Evolutionary conservation across 2,888 invertebrate species (phyloP).

Genomic region (Omphaloscelis lunosa): DNA sequence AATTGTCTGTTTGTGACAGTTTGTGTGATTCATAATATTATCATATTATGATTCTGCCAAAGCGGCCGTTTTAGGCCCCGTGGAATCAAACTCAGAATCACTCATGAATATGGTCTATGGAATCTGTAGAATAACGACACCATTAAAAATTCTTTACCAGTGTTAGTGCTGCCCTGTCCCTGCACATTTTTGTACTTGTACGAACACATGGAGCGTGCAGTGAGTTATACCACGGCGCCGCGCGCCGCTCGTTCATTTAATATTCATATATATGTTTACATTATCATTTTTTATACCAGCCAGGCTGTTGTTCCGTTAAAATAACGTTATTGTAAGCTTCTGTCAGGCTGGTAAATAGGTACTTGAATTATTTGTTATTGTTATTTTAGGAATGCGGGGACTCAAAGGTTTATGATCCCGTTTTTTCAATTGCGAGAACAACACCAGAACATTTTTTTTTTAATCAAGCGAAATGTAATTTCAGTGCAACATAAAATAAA

Average conservation of each 20-base stretch:
- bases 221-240: constrained; percentile 2
- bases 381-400: not conserved
- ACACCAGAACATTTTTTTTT: not conserved
- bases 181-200: too few species aligned
- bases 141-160: too few species aligned
- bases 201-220: not conserved
- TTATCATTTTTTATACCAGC: constrained; percentile 9
- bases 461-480: not conserved
- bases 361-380: constrained; percentile 9
- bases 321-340: not conserved
- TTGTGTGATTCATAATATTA: too few species aligned
- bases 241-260: constrained; percentile 39
- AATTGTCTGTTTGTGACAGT: too few species aligned
- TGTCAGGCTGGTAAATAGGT: not conserved
- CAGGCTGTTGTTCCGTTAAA: not conserved
- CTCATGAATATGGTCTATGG: too few species aligned
- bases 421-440: not conserved
- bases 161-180: too few species aligned
- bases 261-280: constrained; percentile 38
- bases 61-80: too few species aligned
- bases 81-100: too few species aligned
- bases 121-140: too few species aligned
- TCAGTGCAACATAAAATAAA: not conserved
- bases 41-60: too few species aligned
- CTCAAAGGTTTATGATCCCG: not conserved